Conservation (phyloP, 2,113 vertebrate species). For the Synchiropus splendidus region DNA sequence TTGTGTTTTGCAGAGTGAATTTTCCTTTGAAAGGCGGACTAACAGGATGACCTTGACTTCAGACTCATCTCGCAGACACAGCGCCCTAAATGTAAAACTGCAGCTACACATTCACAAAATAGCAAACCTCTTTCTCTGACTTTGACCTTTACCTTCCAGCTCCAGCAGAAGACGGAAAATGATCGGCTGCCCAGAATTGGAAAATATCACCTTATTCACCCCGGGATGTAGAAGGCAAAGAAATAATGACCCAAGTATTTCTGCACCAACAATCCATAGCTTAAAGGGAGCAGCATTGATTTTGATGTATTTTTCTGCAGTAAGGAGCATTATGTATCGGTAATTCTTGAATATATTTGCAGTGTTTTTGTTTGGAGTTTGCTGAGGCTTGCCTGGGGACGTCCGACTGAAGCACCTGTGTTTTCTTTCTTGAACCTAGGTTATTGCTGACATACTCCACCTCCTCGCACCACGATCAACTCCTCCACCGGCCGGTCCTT, state of each 20-base stretch:
- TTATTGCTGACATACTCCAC: too few species aligned
- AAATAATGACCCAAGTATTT: constrained; percentile 30
- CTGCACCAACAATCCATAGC: not conserved
- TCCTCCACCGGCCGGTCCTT: too few species aligned
- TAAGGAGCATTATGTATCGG: too few species aligned
- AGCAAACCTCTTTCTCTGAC: constrained; percentile 24
- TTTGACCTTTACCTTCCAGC: constrained; percentile 46
- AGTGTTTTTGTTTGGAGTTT: too few species aligned
- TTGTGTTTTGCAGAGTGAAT: constrained; percentile 26
- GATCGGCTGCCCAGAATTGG: constrained; percentile 25
- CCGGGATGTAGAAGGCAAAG: constrained; percentile 12
- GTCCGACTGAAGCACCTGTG: too few species aligned
- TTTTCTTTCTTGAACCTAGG: too few species aligned
- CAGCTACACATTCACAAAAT: constrained; percentile 42
- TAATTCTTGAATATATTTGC: too few species aligned
- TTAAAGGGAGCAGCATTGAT: too few species aligned
- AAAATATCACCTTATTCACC: constrained; percentile 28
- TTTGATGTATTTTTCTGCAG: not conserved
- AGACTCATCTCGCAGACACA: constrained; percentile 33
- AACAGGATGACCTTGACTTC: constrained; percentile 47
- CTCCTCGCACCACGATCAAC: too few species aligned
- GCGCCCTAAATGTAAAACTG: constrained; percentile 34
- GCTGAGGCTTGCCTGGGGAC: too few species aligned
- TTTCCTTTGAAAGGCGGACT: constrained; percentile 45
- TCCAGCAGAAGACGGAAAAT: constrained; percentile 15